phyloP scores from a whole-genome alignment of 2,797 vertebrate species.

The Clarias fuscus region DNA sequence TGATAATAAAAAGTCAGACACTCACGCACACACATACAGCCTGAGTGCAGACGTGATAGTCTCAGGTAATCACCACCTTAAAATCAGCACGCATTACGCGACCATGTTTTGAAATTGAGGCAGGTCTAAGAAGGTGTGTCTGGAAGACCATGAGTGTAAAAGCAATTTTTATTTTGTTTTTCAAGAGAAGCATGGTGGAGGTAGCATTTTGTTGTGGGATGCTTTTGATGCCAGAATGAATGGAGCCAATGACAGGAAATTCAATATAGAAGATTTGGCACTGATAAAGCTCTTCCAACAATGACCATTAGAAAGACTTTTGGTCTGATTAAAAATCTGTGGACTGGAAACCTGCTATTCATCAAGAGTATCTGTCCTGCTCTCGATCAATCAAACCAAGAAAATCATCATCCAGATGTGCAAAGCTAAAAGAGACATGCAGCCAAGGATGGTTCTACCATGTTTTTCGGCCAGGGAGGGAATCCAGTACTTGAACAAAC shows the following conservation, averaged over 20 bases:
- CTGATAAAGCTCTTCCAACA: background rate
- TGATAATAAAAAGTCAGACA: slow-evolving; percentile 17
- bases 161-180: background rate
- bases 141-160: background rate
- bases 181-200: background rate
- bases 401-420: slow-evolving; percentile 10
- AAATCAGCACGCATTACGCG: background rate
- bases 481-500: background rate
- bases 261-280: background rate
- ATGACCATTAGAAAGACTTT: background rate
- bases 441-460: background rate
- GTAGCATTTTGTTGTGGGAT: background rate
- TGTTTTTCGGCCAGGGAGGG: background rate
- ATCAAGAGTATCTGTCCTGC: background rate
- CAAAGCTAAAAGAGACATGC: background rate
- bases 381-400: background rate
- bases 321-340: background rate
- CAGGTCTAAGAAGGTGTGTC: background rate
- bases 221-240: background rate
- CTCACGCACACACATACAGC: background rate
- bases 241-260: background rate
- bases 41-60: slow-evolving; percentile 6
- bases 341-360: background rate
- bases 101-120: background rate
- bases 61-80: slow-evolving; percentile 24